These are phyloP conservation scores for Laterallus jamaicensis DNA, from an alignment of 2,113 vertebrate genomes.

Conservation along the genomic window DNA sequence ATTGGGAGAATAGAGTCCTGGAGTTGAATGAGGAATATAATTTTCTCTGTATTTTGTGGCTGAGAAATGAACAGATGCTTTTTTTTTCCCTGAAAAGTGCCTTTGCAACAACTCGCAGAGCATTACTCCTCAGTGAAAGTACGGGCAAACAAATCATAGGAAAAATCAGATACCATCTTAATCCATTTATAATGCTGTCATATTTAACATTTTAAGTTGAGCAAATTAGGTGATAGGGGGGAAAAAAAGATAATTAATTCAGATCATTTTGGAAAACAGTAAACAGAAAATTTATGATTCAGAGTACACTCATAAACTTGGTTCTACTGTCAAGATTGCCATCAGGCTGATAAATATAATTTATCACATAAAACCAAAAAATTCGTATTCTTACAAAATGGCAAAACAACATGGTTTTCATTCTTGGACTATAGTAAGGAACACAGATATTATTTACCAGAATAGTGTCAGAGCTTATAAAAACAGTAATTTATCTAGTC, in stretches of 20 bases:
- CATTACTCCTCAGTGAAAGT: not conserved
- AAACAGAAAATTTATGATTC: slow-evolving; percentile 16
- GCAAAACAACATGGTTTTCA: not conserved
- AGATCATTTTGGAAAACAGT: not conserved
- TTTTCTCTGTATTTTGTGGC: not conserved
- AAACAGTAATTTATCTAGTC: not conserved
- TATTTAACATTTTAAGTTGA: not conserved
- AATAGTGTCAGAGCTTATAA: not conserved
- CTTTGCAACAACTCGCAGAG: not conserved
- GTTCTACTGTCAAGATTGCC: not conserved
- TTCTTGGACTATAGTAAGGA: not conserved
- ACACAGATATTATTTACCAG: slow-evolving; percentile 3
- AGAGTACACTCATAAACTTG: not conserved
- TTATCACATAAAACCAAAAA: not conserved
- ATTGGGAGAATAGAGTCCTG: not conserved
- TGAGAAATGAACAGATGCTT: not conserved
- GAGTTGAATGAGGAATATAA: not conserved
- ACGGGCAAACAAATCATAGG: not conserved
- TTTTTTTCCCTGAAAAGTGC: not conserved
- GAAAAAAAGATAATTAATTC: not conserved
- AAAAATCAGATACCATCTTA: not conserved
- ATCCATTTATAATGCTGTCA: not conserved
- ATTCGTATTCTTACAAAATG: not conserved
- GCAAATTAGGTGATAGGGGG: not conserved
- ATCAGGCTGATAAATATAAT: not conserved